Evolutionary conservation across 2,888 invertebrate species (phyloP).

Genomic region (Hyposoter dolosus): DNA sequence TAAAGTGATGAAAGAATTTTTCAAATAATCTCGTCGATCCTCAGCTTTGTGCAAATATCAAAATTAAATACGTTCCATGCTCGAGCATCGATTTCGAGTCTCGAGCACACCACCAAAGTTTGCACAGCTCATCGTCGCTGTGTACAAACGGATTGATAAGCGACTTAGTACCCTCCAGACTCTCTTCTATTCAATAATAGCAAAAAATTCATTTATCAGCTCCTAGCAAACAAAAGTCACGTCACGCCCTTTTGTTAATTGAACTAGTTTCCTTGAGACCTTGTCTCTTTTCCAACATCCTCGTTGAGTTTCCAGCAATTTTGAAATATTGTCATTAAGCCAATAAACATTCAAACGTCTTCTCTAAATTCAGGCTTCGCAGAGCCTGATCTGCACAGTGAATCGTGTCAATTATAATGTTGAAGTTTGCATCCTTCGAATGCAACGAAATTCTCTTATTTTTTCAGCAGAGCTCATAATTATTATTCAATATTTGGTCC

Average conservation of each 20-base stretch:
- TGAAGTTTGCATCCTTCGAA: too few species aligned
- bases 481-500: too few species aligned
- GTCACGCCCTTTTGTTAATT: constrained; percentile 23
- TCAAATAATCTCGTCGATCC: neutral
- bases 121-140: neutral
- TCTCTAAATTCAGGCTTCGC: neutral
- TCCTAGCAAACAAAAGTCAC: neutral
- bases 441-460: too few species aligned
- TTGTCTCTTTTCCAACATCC: neutral
- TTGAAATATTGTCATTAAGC: neutral
- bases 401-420: neutral
- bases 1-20: neutral
- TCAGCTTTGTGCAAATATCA: neutral
- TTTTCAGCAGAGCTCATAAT: too few species aligned
- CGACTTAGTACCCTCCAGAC: neutral
- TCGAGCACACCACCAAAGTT: constrained; percentile 9
- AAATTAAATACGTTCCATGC: constrained; percentile 3
- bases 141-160: constrained; percentile 11
- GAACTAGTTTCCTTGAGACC: neutral
- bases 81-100: neutral
- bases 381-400: neutral
- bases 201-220: constrained; percentile 1
- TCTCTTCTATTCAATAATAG: neutral
- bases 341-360: neutral
- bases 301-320: neutral